Conservation (phyloP, 2,888 invertebrate species). For the Micoletzkya japonica region DNA sequence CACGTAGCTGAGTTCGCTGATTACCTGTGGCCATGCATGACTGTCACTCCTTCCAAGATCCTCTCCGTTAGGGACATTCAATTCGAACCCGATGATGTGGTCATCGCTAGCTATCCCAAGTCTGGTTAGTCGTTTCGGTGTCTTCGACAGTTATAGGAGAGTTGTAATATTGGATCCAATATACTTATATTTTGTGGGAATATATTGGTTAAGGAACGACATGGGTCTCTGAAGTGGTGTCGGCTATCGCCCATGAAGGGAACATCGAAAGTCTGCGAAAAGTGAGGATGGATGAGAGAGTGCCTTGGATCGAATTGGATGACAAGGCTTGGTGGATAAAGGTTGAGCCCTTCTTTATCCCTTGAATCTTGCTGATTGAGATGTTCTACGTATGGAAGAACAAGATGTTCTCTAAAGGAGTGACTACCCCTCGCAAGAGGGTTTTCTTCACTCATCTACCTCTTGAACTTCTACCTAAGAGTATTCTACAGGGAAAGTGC, state of each 20-base stretch:
- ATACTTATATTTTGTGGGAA: not conserved
- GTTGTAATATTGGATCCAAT: not conserved
- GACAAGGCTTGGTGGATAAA: conserved; percentile 40
- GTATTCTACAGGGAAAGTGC: conserved; percentile 31
- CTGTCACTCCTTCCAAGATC: conserved; percentile 42
- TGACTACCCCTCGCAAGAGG: conserved; percentile 7
- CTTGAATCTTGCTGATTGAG: not conserved
- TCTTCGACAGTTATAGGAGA: not conserved
- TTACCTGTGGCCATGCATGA: conserved; percentile 59
- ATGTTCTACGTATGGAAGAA: conserved; percentile 27
- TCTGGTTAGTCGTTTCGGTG: conserved; percentile 72
- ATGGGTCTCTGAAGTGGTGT: conserved; percentile 67
- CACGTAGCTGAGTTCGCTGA: conserved; percentile 43
- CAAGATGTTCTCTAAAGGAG: not conserved
- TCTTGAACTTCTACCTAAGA: conserved; percentile 37
- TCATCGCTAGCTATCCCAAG: conserved; percentile 85
- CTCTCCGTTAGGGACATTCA: conserved; percentile 51
- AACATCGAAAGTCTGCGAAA: conserved; percentile 61
- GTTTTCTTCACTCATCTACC: conserved; percentile 39
- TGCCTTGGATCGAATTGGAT: conserved; percentile 52
- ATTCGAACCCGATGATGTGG: conserved; percentile 76
- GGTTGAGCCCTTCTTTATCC: conserved; percentile 10
- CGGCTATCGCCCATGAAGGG: conserved; percentile 65
- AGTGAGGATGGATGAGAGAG: conserved; percentile 59
- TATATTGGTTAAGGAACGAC: conserved; percentile 63